These are phyloP conservation scores for Bagarius yarrelli DNA, from an alignment of 2,113 vertebrate genomes.

Conservation along the genomic window DNA sequence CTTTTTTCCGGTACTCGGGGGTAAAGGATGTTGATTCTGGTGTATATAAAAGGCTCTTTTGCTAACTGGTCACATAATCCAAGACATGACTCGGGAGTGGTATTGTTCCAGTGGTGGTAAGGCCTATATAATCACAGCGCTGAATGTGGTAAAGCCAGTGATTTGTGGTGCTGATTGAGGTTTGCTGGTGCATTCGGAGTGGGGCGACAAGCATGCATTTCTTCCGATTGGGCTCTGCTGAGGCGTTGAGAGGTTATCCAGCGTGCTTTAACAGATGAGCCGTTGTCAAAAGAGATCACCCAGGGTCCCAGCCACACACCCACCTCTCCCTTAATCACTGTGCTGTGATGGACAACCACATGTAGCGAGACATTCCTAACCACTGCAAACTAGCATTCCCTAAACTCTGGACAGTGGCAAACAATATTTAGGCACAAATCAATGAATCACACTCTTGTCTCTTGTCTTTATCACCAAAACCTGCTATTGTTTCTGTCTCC, in stretches of 20 bases:
- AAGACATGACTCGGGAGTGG: slow-evolving; percentile 21
- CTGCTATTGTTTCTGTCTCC: slow-evolving; percentile 11
- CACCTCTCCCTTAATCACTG: slow-evolving; percentile 45
- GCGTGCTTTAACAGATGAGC: slow-evolving; percentile 60
- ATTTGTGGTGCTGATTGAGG: slow-evolving; percentile 38
- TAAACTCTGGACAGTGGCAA: neutral
- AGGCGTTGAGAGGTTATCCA: slow-evolving; percentile 51
- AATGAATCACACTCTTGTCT: neutral
- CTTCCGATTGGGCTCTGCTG: slow-evolving; percentile 58
- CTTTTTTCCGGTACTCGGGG: neutral
- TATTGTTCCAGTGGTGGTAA: slow-evolving; percentile 25
- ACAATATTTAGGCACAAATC: neutral
- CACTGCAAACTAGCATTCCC: slow-evolving; percentile 11
- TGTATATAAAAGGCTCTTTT: neutral
- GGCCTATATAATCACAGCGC: slow-evolving; percentile 46
- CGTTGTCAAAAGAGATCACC: slow-evolving; percentile 59
- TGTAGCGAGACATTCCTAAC: slow-evolving; percentile 36
- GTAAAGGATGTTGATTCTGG: neutral
- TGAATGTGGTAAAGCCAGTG: slow-evolving; percentile 40
- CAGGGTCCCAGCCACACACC: slow-evolving; percentile 39
- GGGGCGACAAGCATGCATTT: slow-evolving; percentile 46
- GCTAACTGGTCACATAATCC: neutral
- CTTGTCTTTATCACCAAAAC: neutral
- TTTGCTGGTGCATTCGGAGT: slow-evolving; percentile 51
- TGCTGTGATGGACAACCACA: slow-evolving; percentile 46